A percentile compares a stretch with the other conserved stretches of the same genome.
Evolutionary conservation across 2,888 invertebrate species (phyloP).

Genomic region (Netelia inedita): DNA sequence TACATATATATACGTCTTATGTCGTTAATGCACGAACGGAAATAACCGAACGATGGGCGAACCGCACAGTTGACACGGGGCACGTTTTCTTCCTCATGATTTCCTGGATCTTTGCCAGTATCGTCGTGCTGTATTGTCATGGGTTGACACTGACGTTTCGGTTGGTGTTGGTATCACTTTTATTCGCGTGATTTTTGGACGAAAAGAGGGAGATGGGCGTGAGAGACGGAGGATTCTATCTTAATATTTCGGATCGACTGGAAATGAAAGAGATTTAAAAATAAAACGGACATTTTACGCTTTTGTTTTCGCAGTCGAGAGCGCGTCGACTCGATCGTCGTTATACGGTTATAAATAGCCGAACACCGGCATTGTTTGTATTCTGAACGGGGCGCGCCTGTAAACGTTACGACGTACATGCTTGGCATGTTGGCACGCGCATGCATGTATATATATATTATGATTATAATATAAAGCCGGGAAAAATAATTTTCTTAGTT

Average conservation of each 20-base stretch:
- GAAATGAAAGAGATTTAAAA: constrained; percentile 38
- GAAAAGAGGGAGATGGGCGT: too few relatives aligned
- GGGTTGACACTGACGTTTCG: constrained; percentile 7
- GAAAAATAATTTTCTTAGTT: too few relatives aligned
- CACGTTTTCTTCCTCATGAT: constrained; percentile 29
- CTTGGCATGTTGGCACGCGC: constrained; percentile 56
- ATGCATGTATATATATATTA: constrained; percentile 2
- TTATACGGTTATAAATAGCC: constrained; percentile 63
- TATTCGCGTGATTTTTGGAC: not conserved
- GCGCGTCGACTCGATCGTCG: constrained; percentile 39
- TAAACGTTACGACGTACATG: constrained; percentile 55
- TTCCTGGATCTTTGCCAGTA: constrained; percentile 32
- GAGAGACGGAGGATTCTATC: not conserved
- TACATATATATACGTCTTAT: not conserved
- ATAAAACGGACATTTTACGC: not conserved
- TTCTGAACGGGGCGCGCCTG: constrained; percentile 51
- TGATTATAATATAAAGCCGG: not conserved
- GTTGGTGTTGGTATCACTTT: constrained; percentile 5
- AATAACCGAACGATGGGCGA: constrained; percentile 50
- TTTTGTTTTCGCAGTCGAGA: not conserved
- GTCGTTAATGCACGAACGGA: constrained; percentile 24
- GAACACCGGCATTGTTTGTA: constrained; percentile 58
- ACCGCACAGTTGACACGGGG: constrained; percentile 39
- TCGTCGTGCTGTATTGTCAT: constrained; percentile 19
- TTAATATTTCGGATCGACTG: not conserved